Evolutionary conservation across 2,888 invertebrate species (phyloP), one percentile per base, ranked within the genome.

Genomic region (Gymnocheta viridis): DNA sequence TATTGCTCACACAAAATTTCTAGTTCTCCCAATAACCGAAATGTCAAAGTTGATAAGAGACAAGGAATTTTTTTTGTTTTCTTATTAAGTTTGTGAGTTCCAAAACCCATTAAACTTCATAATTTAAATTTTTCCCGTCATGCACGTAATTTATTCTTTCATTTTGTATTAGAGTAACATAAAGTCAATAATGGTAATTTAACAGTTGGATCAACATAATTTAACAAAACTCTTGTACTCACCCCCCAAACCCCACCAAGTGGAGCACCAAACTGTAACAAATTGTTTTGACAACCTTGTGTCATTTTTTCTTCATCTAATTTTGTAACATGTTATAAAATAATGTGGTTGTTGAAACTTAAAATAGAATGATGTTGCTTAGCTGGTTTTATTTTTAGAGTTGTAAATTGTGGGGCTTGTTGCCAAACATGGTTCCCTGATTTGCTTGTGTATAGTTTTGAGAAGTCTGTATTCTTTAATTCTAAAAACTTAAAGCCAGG

Each of bases 261-360:
- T 7, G n/a, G 5, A 41, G 17, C 1, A 29, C n/a, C 27, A 54
- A 35, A 51, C 6, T 54, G 38, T 44, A 27, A 44, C 29, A 44
- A 70, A 56, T 41, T 70, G 44, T 70, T 70, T 56, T 56, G 19
- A 41, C 38, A 62, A 73, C 51, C 49, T 73, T 62, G 9, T 73
- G 62, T 73, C 73, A 74, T 51, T 6, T 51, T 35, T 44, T 41
- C 19, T 29, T 10, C 47, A 4, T 4, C 2, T 17, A 32, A n/a
- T 41, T 62, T 74, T 35, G 19, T 38, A 38, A 44, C 27, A 41
- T 35, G 7, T 74, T 62, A 62, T 62, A 29, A 74, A 64, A 41
- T 44, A 41, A 49, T 51, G 6, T 27, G 27, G 51, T 29, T 51
- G 27, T 62, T 60, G 73, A 41, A 54, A 74, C 32, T 41, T 44